Conservation (phyloP, 2,888 invertebrate species). For the Amblyjoppa fuscipennis region DNA sequence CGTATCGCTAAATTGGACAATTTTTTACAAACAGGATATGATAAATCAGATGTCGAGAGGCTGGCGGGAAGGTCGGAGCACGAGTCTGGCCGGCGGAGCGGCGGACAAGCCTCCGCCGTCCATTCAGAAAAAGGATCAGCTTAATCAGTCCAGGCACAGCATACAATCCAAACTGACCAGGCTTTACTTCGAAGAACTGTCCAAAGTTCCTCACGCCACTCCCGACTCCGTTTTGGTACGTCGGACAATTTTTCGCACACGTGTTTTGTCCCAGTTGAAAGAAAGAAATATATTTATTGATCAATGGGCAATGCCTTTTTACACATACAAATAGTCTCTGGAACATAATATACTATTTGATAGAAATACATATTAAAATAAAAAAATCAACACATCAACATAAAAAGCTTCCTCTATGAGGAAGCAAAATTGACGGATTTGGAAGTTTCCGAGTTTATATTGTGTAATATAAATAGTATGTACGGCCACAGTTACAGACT, state of each 20-base stretch:
- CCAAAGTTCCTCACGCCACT: slow-evolving; percentile 83
- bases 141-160: slow-evolving; percentile 81
- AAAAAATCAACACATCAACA: too few species aligned
- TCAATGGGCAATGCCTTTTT: too few species aligned
- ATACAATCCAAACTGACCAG: slow-evolving; percentile 83
- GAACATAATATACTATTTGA: too few species aligned
- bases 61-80: slow-evolving; percentile 64
- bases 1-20: neutral
- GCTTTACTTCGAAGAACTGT: slow-evolving; percentile 83
- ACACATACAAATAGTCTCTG: too few species aligned
- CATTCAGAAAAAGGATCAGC: slow-evolving; percentile 78
- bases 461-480: too few species aligned
- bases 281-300: too few species aligned
- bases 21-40: slow-evolving; percentile 76
- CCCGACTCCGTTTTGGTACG: slow-evolving; percentile 84
- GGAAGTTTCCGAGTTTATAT: too few species aligned
- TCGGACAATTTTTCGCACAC: slow-evolving; percentile 31
- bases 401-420: too few species aligned
- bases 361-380: too few species aligned
- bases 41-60: slow-evolving; percentile 78
- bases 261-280: too few species aligned
- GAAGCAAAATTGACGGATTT: too few species aligned
- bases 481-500: too few species aligned
- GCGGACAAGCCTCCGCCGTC: slow-evolving; percentile 76
- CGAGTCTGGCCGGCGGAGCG: slow-evolving; percentile 69